These are phyloP conservation scores for Folsomia candida DNA, from an alignment of 2,888 invertebrate species.

Conservation along the genomic window DNA sequence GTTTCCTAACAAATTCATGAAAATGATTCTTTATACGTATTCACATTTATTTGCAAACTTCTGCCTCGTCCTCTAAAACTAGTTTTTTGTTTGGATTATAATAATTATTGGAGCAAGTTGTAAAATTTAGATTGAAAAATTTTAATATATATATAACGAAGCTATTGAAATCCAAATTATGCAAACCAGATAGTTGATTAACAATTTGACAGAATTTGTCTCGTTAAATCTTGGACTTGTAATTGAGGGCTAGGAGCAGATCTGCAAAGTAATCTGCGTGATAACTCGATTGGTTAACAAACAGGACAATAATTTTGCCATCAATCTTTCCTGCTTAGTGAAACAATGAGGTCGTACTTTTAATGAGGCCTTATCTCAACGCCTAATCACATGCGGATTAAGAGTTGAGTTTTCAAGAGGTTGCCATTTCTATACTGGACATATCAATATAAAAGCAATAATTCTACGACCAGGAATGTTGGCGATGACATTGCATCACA, in stretches of 20 bases:
- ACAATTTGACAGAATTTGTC: conserved; percentile 3
- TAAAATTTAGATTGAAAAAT: too few species aligned
- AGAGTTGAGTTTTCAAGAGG: too few species aligned
- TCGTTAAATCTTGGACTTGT: background rate
- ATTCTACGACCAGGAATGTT: too few species aligned
- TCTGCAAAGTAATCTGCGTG: background rate
- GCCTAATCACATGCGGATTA: background rate
- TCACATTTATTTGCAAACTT: background rate
- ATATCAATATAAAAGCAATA: too few species aligned
- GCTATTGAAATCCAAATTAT: background rate
- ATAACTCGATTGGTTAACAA: background rate
- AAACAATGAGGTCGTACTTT: background rate
- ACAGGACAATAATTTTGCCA: conserved; percentile 2
- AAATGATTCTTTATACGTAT: background rate
- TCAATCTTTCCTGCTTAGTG: background rate
- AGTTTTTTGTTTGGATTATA: background rate
- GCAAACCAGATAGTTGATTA: conserved; percentile 2
- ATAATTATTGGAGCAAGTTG: too few species aligned
- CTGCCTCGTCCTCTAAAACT: background rate
- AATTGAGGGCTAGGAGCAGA: background rate
- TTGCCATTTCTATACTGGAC: too few species aligned
- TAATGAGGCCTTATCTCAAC: background rate
- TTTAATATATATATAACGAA: background rate
- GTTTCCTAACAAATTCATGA: too few species aligned
- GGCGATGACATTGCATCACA: too few species aligned